Percentiles rank a stretch among this genome's conserved stretches.
phyloP scores from a whole-genome alignment of 2,113 vertebrate species.

The Apeltes quadracus region DNA sequence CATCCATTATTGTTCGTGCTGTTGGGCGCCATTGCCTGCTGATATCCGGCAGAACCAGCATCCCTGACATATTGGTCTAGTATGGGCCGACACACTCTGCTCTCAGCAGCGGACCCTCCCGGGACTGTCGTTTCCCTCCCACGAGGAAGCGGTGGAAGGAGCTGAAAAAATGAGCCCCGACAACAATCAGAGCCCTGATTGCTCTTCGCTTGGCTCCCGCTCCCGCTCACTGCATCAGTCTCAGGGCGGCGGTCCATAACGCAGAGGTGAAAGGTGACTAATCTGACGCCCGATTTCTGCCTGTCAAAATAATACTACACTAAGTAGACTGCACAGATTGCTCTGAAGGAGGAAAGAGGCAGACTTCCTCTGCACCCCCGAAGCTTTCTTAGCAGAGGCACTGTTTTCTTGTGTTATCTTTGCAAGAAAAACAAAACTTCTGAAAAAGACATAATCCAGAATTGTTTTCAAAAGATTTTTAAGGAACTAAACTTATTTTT shows the following conservation, averaged over 20 bases:
- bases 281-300: constrained; percentile 47
- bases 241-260: constrained; percentile 54
- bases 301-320: constrained; percentile 61
- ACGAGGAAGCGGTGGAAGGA: constrained; percentile 63
- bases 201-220: constrained; percentile 52
- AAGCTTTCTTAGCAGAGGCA: background rate
- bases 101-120: constrained; percentile 23
- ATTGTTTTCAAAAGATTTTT: background rate
- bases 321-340: constrained; percentile 17
- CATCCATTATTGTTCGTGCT: background rate
- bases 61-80: constrained; percentile 12
- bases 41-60: background rate
- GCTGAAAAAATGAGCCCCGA: constrained; percentile 57
- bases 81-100: constrained; percentile 28
- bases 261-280: constrained; percentile 60
- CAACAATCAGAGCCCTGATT: constrained; percentile 51
- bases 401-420: constrained; percentile 16
- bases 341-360: constrained; percentile 42
- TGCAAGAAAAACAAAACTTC: background rate
- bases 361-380: constrained; percentile 20
- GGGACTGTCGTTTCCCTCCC: constrained; percentile 58
- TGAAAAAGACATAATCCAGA: background rate
- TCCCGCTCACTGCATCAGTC: constrained; percentile 24
- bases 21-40: background rate
- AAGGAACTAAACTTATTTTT: background rate